These are phyloP conservation scores for Caranx melampygus DNA, from an alignment of 2,113 vertebrate genomes.

Conservation along the genomic window DNA sequence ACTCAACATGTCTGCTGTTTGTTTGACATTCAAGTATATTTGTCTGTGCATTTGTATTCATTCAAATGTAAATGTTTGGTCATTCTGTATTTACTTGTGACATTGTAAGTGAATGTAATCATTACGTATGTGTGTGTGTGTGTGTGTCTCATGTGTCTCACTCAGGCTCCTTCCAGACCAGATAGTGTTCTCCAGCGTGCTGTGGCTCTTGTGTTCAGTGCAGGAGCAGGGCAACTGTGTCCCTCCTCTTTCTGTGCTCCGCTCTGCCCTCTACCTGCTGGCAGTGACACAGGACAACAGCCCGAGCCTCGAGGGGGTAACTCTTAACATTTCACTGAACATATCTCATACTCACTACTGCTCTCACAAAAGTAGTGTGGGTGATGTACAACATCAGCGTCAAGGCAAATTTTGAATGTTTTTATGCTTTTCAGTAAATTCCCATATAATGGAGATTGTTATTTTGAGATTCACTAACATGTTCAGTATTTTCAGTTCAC, in stretches of 20 bases:
- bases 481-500: conserved; percentile 12
- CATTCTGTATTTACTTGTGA: neutral
- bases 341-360: conserved; percentile 4
- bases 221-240: conserved; percentile 82
- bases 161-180: conserved; percentile 90
- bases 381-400: neutral
- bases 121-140: conserved; percentile 13
- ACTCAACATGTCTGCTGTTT: neutral
- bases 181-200: conserved; percentile 86
- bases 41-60: conserved; percentile 21
- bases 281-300: conserved; percentile 87
- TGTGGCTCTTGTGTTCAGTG: conserved; percentile 84
- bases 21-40: conserved; percentile 15
- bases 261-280: conserved; percentile 90
- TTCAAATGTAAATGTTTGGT: conserved; percentile 12
- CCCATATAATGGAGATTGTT: neutral
- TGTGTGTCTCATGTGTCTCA: too few species aligned
- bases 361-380: neutral
- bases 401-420: neutral
- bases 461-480: neutral
- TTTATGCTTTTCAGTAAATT: neutral
- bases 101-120: neutral
- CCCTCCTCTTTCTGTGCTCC: conserved; percentile 80
- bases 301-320: conserved; percentile 84
- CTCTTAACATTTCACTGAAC: neutral